phyloP scores from a whole-genome alignment of 2,797 vertebrate genomes.

The Tangara arthus region DNA sequence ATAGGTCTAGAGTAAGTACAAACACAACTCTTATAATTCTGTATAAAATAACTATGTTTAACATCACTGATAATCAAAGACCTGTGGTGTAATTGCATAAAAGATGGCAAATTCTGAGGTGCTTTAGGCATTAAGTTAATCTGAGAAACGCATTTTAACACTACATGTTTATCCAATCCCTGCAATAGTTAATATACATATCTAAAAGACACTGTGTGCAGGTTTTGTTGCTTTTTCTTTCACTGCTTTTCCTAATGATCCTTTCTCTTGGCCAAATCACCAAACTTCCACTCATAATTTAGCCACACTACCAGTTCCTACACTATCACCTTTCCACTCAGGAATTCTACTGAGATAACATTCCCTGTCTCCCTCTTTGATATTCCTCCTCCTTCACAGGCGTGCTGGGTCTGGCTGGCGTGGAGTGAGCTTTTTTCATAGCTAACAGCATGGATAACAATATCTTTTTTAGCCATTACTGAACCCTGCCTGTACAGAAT shows the following conservation, averaged over 20 bases:
- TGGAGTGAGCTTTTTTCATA: neutral
- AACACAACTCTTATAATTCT: neutral
- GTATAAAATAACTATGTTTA: neutral
- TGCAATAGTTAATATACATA: neutral
- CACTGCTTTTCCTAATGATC: neutral
- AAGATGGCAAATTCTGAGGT: neutral
- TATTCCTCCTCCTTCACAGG: neutral
- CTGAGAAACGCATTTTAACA: neutral
- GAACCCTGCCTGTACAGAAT: neutral
- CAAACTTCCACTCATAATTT: neutral
- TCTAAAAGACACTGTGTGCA: neutral
- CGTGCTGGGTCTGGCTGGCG: neutral
- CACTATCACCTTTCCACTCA: neutral
- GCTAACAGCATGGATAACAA: neutral
- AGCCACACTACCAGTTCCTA: neutral
- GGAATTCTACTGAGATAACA: neutral
- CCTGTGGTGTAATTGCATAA: neutral
- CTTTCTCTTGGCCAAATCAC: neutral
- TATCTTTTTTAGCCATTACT: neutral
- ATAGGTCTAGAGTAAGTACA: slow-evolving; percentile 81
- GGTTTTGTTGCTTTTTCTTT: neutral
- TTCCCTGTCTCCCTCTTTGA: neutral
- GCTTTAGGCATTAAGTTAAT: neutral
- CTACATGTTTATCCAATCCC: neutral
- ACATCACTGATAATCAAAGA: neutral